Base-by-base conservation (phyloP, 2,113 vertebrate species). In the Dolichallabes microphthalmus region DNA sequence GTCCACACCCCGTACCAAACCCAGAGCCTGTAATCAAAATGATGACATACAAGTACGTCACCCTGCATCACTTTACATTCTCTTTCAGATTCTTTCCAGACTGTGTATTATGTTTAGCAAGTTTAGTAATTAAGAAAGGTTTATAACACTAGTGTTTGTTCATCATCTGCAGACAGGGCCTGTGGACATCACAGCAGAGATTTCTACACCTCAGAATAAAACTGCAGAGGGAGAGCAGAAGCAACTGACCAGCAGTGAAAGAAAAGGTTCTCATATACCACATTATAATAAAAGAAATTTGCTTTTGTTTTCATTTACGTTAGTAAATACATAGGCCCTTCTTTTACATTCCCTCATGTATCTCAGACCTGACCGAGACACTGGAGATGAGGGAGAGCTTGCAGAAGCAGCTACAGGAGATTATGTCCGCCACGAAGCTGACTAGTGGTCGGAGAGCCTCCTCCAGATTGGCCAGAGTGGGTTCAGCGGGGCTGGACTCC, bases 311-410 rank as follows among this genome's bases (percentile, higher is more conserved):
- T 27, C n/a, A 39, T 80, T 55, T 0, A 7, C 1, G 14, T 27
- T 14, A 22, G 39, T 50, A n/a, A n/a, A n/a, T 39, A n/a, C 13
- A 27, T 71, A 27, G n/a, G 9, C 5, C 25, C 50, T 79, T 32
- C 0, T 58, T 73, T 52, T 35, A 60, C 14, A 35, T 76, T 39
- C 11, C 9, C 52, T 22, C n/a, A 55, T 20, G 27, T 61, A 63
- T 39, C 77, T 27, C 60, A 93, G 91, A 92, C 85, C 63, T 97
- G 87, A 96, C 95, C 25, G 96, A 98, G 90, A 95, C 96, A 1
- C 90, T 98, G 77, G 96, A 98, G 91, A 98, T 99, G 97, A 96
- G 97, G 82, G 96, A 98, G 88, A 97, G 92, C 89, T 95, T 99
- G 88, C 98, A 99, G 75, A 95, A 90, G 82, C 97, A 99, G 90